These are phyloP conservation scores for Eidolon helvum DNA, from an alignment of 2,113 vertebrate species.

Conservation along the genomic window DNA sequence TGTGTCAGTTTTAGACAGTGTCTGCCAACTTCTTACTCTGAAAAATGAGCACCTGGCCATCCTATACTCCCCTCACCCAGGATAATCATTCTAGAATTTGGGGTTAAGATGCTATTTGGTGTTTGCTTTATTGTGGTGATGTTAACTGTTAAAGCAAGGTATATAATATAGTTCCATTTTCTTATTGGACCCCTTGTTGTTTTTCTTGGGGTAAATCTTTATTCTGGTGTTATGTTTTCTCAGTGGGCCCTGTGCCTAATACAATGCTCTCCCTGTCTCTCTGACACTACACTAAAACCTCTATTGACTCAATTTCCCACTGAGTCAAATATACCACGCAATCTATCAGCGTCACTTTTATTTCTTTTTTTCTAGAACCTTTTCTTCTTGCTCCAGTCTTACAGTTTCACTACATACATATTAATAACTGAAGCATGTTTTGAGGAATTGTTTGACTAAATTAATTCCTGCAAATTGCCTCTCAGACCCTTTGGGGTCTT, in stretches of 20 bases:
- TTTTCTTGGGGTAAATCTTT: background rate
- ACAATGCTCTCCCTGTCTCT: background rate
- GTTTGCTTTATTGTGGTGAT: background rate
- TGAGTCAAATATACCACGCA: background rate
- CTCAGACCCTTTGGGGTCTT: background rate
- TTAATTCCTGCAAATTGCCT: background rate
- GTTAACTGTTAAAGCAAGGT: background rate
- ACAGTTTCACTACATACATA: too few species aligned
- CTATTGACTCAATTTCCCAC: background rate
- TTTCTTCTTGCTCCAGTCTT: background rate
- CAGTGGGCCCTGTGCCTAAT: background rate
- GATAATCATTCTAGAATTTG: background rate
- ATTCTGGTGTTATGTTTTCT: background rate
- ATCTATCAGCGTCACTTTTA: background rate
- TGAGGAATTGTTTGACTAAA: background rate
- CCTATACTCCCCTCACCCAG: too few species aligned
- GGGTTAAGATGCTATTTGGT: background rate
- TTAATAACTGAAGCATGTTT: background rate
- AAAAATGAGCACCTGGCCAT: background rate
- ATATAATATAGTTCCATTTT: fast-evolving
- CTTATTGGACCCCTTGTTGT: too few species aligned
- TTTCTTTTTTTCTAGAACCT: background rate
- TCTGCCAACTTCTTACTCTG: background rate
- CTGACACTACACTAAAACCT: background rate
- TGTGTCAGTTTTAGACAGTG: background rate